These are phyloP conservation scores for Acanthochromis polyacanthus DNA, from an alignment of 2,113 vertebrate species.

Conservation along the genomic window DNA sequence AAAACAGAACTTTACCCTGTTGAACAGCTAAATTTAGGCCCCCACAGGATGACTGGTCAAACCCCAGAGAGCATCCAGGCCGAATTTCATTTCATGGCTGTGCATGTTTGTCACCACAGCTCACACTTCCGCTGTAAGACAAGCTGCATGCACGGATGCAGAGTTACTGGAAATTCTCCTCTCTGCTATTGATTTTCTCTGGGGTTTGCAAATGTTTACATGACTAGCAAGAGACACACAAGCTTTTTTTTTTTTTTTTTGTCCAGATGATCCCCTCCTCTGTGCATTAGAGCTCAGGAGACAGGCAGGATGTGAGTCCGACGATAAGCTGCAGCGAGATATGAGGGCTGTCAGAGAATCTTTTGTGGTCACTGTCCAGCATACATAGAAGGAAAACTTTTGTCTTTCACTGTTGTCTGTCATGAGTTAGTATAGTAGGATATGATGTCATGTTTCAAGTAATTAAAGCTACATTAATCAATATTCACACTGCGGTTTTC, in stretches of 20 bases:
- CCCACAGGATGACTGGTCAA: no score
- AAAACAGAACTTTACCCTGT: no score
- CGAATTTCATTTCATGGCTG: no score
- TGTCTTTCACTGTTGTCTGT: no score
- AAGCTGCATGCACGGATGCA: slow-evolving; percentile 48
- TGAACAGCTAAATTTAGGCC: no score
- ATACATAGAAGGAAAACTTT: not conserved
- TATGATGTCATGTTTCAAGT: no score
- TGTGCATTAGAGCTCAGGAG: slow-evolving; percentile 72
- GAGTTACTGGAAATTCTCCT: slow-evolving; percentile 76
- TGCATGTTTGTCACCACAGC: no score
- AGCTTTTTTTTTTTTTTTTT: slow-evolving; percentile 37
- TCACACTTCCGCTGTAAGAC: slow-evolving; percentile 53
- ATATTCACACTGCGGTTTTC: no score
- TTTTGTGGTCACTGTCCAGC: slow-evolving; percentile 6
- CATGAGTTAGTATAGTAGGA: no score
- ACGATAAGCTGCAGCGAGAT: slow-evolving; percentile 50
- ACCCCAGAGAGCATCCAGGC: no score
- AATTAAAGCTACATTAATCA: no score
- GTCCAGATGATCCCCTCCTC: slow-evolving; percentile 44
- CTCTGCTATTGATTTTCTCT: slow-evolving; percentile 75
- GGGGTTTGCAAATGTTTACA: slow-evolving; percentile 65
- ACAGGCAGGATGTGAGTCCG: slow-evolving; percentile 63
- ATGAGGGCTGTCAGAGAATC: slow-evolving; percentile 40
- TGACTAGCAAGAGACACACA: slow-evolving; percentile 58